Evolutionary conservation across 2,113 vertebrate species (phyloP), one percentile per base, ranked within the genome.

Genomic region (Pyxicephalus adspersus): DNA sequence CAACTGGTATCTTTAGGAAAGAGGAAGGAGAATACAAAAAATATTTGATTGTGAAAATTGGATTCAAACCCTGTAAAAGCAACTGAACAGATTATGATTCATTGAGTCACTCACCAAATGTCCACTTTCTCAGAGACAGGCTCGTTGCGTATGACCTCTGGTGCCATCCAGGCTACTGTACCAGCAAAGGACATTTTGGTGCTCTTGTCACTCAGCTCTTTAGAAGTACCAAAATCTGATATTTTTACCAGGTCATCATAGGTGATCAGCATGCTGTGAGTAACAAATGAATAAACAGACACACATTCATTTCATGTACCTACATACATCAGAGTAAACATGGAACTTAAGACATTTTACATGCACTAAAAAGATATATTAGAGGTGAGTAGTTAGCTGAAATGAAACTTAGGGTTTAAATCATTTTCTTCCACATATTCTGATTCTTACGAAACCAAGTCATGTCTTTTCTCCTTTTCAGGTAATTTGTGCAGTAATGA

Each of bases 111-210:
- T 89, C 91, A 99, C 98, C 98, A 99, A 89, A 99, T 99, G 88
- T 99, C 98, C 19, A 99, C 98, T 89, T 99, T 99, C 90, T 99
- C 98, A 0, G 98, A 99, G 55, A 99, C 97, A 0, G 98, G 98
- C 84, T 99, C 97, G 0, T 99, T 99, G 74, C 97, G 95, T 84
- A 99, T 99, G 79, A 99, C 98, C 87, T 99, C 98, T 0, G 97
- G 97, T 0, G 98, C 98, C 98, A 99, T 99, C 98, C 98, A 99
- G 88, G 98, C 98, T 89, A 99, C 98, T 0, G 98, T 99, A 80
- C 98, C 98, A 0, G 98, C 98, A 2, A 99, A 99, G 50, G 97
- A 99, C 98, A 99, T 99, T 92, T 98, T 98, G 87, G 97, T 99
- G 92, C 98, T 99, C 88, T 99, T 99, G 92, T 99, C 98, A 15